Base-by-base conservation (phyloP, 1,140 invertebrate genomes). In the Muscidifurax raptorellus region DNA sequence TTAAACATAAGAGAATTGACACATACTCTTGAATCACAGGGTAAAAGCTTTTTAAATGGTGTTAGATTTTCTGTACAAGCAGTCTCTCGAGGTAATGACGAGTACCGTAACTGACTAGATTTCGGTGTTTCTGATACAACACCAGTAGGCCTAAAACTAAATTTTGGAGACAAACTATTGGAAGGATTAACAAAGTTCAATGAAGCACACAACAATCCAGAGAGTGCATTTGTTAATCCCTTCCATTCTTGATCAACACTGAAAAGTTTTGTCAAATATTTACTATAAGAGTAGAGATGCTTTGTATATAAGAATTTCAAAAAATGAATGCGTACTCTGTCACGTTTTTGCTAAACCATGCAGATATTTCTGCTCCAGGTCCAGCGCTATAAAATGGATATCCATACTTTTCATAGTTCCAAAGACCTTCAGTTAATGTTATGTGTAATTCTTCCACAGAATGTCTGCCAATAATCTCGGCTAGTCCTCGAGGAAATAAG, bases 31-130 rank as follows among this genome's bases (percentile, higher is more conserved):
- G 96, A 96, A 90, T 97, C 96, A 94, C 99, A 99, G 3, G 99
- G 99, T 47, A 99, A 90, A 1, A 99, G 93, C 92, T 99, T 99
- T 90, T 98, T 99, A 96, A 98, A 99, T 5, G 99, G 99, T 44
- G 99, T 99, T 87, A 99, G 94, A 94, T 99, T 99, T 94, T 99
- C 98, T 27, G 99, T 99, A 90, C 99, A 99, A 12, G 99, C 97
- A 89, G 98, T 97, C 95, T 99, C 99, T 85, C 97, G 94, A 0
- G 99, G 98, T 82, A 99, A 92, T 66, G 96, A 96, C 1, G 98
- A 95, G 94, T 99, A 99, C 86, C 97, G 94, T 66, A 97, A 91
- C 87, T 94, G 93, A 84, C 94, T 94, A 86, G 94, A 94, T 88
- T 95, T 94, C 22, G 91, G 86, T 87, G 91, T 69, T 71, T 80